Percentiles rank a stretch among this genome's conserved stretches.
Evolutionary conservation across 1,140 invertebrate species (phyloP).

Genomic region (Penaeus indicus): DNA sequence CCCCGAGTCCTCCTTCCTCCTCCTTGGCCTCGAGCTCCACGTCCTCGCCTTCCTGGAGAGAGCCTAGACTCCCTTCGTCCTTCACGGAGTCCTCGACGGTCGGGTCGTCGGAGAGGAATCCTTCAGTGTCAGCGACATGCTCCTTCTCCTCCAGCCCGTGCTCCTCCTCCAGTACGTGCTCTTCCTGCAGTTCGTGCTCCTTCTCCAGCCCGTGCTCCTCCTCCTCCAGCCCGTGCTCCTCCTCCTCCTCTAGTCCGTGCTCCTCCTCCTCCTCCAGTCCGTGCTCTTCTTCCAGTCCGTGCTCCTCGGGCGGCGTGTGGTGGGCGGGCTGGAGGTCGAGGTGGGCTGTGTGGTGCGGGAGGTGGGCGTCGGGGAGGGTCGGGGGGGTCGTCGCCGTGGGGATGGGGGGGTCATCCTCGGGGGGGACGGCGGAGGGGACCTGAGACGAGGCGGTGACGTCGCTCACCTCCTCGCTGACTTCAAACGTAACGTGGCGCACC

Average conservation of each 20-base stretch:
- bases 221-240: no score
- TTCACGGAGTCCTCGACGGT: constrained; percentile 18
- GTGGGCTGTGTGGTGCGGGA: neutral
- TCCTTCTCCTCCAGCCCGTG: neutral
- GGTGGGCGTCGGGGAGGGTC: constrained; percentile 28
- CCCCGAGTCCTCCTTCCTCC: neutral
- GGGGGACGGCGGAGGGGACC: constrained; percentile 32
- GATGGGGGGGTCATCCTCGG: constrained; percentile 56
- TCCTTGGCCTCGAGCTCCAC: neutral
- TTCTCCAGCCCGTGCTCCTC: neutral
- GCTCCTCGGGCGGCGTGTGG: neutral
- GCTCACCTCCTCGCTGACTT: constrained; percentile 58
- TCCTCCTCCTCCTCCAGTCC: neutral
- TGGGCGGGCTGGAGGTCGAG: neutral
- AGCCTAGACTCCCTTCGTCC: neutral
- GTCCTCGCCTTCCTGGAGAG: neutral
- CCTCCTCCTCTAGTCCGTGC: neutral
- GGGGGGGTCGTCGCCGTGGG: constrained; percentile 55
- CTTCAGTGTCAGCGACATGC: neutral
- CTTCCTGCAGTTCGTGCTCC: neutral
- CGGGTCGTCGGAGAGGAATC: neutral
- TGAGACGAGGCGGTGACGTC: constrained; percentile 30
- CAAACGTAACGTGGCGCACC: constrained; percentile 53
- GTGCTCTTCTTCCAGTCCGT: neutral
- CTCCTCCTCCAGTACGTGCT: no score